These are phyloP conservation scores for Drosophila subsilvestris DNA, from an alignment of 2,888 invertebrate species.

Conservation along the genomic window DNA sequence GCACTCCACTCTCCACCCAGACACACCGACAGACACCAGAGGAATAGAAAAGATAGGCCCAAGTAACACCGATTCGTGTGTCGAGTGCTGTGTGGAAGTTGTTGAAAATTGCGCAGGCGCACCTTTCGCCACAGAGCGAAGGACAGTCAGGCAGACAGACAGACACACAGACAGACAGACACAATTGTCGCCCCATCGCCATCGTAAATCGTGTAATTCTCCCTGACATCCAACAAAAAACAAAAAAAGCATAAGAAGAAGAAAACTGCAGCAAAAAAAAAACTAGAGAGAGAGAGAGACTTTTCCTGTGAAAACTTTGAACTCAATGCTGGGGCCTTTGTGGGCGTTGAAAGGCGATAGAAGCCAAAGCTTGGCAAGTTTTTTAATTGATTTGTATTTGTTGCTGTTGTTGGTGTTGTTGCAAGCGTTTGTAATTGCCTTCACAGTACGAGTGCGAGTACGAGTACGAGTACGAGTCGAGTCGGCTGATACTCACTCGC, in stretches of 20 bases:
- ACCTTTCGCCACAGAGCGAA: slow-evolving; percentile 66
- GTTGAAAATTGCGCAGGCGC: slow-evolving; percentile 73
- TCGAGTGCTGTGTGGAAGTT: slow-evolving; percentile 26
- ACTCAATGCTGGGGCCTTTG: slow-evolving; percentile 64
- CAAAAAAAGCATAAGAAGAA: slow-evolving; percentile 6
- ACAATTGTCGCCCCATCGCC: slow-evolving; percentile 75
- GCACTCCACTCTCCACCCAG: slow-evolving; percentile 2
- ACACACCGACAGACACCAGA: slow-evolving; percentile 10
- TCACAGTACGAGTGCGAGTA: slow-evolving; percentile 11
- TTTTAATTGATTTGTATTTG: slow-evolving; percentile 74
- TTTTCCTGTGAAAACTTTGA: slow-evolving; percentile 66
- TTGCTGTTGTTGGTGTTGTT: slow-evolving; percentile 18
- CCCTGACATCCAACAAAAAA: slow-evolving; percentile 21
- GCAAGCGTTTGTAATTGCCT: slow-evolving; percentile 55
- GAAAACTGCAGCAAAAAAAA: slow-evolving; percentile 4
- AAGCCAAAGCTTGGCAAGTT: slow-evolving; percentile 32
- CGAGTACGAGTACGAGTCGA: no score
- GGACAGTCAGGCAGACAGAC: neutral
- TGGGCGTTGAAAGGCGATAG: slow-evolving; percentile 58
- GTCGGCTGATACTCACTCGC: no score
- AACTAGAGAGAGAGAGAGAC: slow-evolving; percentile 10
- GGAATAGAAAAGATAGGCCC: neutral
- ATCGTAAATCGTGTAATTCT: slow-evolving; percentile 73
- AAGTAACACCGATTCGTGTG: slow-evolving; percentile 60
- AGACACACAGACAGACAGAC: slow-evolving; percentile 26